Conservation (phyloP, 2,888 invertebrate species). For the Trissolcus japonicus region DNA sequence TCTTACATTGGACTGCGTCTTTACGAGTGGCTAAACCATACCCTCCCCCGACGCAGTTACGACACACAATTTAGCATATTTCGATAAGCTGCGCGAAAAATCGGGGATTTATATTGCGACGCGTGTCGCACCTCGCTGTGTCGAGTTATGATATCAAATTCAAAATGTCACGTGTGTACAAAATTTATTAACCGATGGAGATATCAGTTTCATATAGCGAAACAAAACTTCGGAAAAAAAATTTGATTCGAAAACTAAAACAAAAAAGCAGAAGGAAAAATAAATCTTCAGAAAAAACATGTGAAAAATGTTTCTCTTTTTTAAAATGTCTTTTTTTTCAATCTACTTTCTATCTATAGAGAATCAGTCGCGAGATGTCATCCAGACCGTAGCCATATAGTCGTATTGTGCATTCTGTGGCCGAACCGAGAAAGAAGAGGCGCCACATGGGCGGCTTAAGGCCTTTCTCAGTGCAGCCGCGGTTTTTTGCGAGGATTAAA, state of each 20-base stretch:
- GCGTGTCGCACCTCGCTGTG: conserved; percentile 37
- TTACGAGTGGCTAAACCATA: conserved; percentile 74
- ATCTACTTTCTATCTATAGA: conserved; percentile 40
- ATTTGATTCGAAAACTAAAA: too few relatives aligned
- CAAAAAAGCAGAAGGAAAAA: too few relatives aligned
- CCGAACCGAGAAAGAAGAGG: conserved; percentile 68
- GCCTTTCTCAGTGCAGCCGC: conserved; percentile 63
- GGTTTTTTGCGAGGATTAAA: conserved; percentile 72
- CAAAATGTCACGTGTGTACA: conserved; percentile 13
- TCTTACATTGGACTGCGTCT: conserved; percentile 65
- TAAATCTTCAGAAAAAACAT: too few relatives aligned
- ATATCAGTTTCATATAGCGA: neutral
- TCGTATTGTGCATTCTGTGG: conserved; percentile 60
- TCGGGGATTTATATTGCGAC: conserved; percentile 52
- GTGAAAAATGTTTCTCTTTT: neutral
- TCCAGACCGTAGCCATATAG: conserved; percentile 42
- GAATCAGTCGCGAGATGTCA: conserved; percentile 58
- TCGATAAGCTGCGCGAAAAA: conserved; percentile 61
- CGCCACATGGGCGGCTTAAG: conserved; percentile 73
- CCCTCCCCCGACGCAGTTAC: conserved; percentile 45
- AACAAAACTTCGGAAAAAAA: neutral
- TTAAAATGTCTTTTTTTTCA: neutral
- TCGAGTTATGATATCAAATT: conserved; percentile 29
- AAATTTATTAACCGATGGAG: conserved; percentile 24
- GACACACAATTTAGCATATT: conserved; percentile 64